Percentiles rank a stretch among this genome's conserved stretches.
These are phyloP conservation scores for Chascanopsetta lugubris DNA, from an alignment of 2,113 vertebrate genomes.

Conservation along the genomic window DNA sequence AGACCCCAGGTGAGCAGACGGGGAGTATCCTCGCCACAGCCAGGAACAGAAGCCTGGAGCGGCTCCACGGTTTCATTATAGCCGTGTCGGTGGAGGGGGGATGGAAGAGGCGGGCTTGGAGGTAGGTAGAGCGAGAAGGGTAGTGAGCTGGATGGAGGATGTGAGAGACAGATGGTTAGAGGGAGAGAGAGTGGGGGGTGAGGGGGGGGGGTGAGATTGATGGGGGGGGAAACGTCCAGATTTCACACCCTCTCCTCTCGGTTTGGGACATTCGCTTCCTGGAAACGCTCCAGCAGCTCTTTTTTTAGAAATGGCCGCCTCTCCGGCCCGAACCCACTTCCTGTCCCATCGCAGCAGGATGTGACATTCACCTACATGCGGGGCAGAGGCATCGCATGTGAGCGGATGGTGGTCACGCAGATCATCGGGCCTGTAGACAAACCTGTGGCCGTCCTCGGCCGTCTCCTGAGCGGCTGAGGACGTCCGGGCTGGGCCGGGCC, in stretches of 20 bases:
- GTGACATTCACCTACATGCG: conserved; percentile 67
- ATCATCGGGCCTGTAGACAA: conserved; percentile 20
- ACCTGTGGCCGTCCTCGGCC: too few species aligned
- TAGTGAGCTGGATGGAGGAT: conserved; percentile 6
- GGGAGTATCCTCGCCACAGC: conserved; percentile 38
- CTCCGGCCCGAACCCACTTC: conserved; percentile 62
- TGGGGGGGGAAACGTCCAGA: too few species aligned
- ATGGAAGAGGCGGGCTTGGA: conserved; percentile 32
- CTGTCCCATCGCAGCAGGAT: conserved; percentile 77
- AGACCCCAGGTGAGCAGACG: conserved; percentile 44
- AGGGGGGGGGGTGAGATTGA: too few species aligned
- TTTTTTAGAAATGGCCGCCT: conserved; percentile 75
- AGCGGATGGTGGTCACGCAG: conserved; percentile 22
- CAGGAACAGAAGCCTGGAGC: conserved; percentile 34
- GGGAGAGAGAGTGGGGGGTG: conserved; percentile 13
- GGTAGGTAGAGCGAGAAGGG: conserved; percentile 22
- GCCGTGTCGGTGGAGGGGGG: conserved; percentile 39
- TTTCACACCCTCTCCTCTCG: too few species aligned
- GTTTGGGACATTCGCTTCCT: conserved; percentile 63
- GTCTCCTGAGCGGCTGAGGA: conserved; percentile 34
- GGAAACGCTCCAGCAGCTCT: conserved; percentile 69
- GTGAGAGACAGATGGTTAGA: conserved; percentile 35
- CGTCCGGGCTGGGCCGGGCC: conserved; percentile 39
- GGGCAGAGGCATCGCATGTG: conserved; percentile 27
- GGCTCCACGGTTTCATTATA: conserved; percentile 64